phyloP scores from a whole-genome alignment of 2,888 invertebrate species.

The Cepaea hortensis region DNA sequence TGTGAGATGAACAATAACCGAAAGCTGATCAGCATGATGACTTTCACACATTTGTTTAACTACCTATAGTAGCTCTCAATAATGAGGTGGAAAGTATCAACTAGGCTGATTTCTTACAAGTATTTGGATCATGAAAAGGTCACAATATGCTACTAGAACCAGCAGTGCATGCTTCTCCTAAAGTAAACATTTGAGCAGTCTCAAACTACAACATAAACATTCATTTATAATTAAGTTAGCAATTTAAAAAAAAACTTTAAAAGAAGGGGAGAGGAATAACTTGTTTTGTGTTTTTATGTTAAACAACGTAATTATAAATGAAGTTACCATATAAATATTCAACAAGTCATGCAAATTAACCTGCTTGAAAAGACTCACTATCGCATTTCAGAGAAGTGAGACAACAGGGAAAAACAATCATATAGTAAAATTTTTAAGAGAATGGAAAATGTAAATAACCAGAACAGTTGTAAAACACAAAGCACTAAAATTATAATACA shows the following conservation, averaged over 20 bases:
- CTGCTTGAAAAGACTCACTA: neutral
- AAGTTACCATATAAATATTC: no score
- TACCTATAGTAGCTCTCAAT: no score
- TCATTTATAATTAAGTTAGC: neutral
- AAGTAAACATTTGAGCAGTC: neutral
- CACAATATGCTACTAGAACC: neutral
- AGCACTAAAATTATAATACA: conserved; percentile 9
- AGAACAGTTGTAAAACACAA: conserved; percentile 20
- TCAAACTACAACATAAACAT: neutral
- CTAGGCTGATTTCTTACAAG: neutral
- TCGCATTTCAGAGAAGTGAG: neutral
- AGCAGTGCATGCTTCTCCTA: neutral
- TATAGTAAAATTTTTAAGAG: neutral
- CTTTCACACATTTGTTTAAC: no score
- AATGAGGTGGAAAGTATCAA: no score
- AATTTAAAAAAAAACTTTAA: no score
- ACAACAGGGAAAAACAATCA: no score
- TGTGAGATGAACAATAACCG: no score
- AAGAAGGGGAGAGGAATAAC: no score
- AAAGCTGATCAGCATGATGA: no score
- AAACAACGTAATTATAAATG: no score
- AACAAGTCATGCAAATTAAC: no score
- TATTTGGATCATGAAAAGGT: neutral
- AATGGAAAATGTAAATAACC: neutral
- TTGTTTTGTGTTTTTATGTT: no score